Evolutionary conservation across 2,113 vertebrate genomes (phyloP).

Genomic region (Clarias batrachus): DNA sequence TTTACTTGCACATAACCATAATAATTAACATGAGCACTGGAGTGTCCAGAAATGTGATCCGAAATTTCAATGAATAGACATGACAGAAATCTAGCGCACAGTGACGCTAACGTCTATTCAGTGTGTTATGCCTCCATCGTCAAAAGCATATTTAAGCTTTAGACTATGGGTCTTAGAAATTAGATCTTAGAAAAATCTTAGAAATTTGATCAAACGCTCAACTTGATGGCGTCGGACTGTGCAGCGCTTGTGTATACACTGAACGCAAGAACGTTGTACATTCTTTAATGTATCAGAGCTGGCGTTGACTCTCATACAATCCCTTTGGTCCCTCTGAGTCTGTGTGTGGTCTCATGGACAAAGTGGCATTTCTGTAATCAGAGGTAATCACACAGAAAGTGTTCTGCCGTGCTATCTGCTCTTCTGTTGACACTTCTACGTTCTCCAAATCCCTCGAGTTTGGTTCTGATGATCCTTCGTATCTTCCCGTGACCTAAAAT

Average conservation of each 20-base stretch:
- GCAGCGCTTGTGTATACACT: too few species aligned
- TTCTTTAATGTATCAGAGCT: too few species aligned
- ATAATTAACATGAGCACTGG: too few species aligned
- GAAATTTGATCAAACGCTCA: too few species aligned
- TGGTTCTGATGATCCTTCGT: slow-evolving; percentile 8
- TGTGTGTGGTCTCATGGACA: slow-evolving; percentile 28
- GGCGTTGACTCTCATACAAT: not conserved
- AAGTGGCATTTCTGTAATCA: slow-evolving; percentile 41
- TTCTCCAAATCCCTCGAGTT: not conserved
- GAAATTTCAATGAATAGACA: too few species aligned
- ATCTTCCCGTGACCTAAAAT: slow-evolving; percentile 35
- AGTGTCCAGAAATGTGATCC: too few species aligned
- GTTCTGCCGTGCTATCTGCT: not conserved
- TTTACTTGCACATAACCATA: not conserved
- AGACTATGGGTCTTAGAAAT: too few species aligned
- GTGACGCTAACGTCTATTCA: not conserved
- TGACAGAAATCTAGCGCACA: too few species aligned
- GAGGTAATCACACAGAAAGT: slow-evolving; percentile 1
- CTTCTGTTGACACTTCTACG: slow-evolving; percentile 13
- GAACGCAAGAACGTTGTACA: too few species aligned
- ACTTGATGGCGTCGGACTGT: too few species aligned
- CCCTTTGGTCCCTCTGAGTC: not conserved
- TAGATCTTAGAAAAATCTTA: too few species aligned
- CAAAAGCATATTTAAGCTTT: too few species aligned
- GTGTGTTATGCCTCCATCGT: not conserved